A percentile compares a stretch with the other conserved stretches of the same genome.
These are phyloP conservation scores for Lobophora halterata DNA, from an alignment of 2,888 invertebrate species.

Conservation along the genomic window DNA sequence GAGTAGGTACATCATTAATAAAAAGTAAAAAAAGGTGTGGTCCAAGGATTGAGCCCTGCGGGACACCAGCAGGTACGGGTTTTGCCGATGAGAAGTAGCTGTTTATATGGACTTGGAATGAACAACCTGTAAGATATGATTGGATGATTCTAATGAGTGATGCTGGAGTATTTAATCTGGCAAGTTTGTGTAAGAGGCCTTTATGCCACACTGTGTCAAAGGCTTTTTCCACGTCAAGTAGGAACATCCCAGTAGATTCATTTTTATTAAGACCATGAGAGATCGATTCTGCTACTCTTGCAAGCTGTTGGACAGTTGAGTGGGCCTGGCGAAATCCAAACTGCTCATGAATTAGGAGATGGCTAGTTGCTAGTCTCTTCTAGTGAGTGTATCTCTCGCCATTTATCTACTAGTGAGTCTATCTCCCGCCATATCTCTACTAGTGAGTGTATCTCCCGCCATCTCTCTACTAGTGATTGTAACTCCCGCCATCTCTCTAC, in stretches of 20 bases:
- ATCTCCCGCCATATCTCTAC: background rate
- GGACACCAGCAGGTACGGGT: conserved; percentile 2
- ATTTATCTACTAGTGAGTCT: conserved; percentile 70
- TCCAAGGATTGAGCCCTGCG: conserved; percentile 5
- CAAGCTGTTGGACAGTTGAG: conserved; percentile 3
- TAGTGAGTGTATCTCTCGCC: conserved; percentile 90
- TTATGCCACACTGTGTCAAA: conserved; percentile 1
- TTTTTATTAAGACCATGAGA: background rate
- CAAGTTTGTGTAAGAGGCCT: background rate
- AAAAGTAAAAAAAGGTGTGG: background rate
- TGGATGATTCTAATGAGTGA: background rate
- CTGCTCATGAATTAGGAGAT: background rate
- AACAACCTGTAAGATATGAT: background rate
- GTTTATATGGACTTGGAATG: background rate
- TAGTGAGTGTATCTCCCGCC: conserved; percentile 85
- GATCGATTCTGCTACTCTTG: conserved; percentile 1
- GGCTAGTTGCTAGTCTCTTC: too few species aligned
- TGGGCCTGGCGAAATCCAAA: conserved; percentile 2
- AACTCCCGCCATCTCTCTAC: background rate
- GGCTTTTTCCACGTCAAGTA: background rate
- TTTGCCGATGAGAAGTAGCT: background rate
- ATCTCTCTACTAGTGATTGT: conserved; percentile 70
- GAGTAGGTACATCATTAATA: conserved; percentile 2
- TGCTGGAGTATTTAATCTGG: background rate
- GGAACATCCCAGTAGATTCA: conserved; percentile 4